A percentile compares a stretch with the other conserved stretches of the same genome.
These are phyloP conservation scores for Nyctibius grandis DNA, from an alignment of 2,797 vertebrate genomes.

Conservation along the genomic window DNA sequence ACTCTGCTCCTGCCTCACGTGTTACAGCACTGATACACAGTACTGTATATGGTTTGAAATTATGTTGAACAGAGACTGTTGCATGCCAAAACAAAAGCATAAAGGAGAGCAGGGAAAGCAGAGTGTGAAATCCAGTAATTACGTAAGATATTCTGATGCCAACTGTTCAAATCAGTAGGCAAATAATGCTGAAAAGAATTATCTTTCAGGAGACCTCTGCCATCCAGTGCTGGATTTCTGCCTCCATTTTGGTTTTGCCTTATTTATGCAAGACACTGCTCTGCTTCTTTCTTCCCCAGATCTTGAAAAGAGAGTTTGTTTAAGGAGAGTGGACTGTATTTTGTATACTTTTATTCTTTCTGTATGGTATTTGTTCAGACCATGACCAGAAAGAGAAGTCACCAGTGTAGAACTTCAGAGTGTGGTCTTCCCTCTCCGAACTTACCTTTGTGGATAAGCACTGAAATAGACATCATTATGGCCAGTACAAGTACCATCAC, in stretches of 20 bases:
- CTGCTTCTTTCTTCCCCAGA: neutral
- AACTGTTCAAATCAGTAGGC: neutral
- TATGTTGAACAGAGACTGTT: neutral
- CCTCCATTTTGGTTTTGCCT: neutral
- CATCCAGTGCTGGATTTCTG: neutral
- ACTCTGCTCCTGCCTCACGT: neutral
- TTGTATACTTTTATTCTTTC: neutral
- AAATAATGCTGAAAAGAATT: neutral
- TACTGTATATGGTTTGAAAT: neutral
- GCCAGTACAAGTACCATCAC: neutral
- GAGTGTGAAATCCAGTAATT: neutral
- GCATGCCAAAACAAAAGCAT: neutral
- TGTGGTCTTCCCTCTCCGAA: neutral
- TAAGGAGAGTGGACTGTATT: neutral
- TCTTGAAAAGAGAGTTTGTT: neutral
- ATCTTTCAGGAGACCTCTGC: neutral
- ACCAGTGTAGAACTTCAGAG: neutral
- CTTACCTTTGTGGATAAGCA: neutral
- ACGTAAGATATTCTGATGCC: neutral
- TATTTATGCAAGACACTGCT: neutral
- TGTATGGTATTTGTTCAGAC: neutral
- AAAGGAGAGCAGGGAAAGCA: neutral
- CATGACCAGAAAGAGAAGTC: neutral
- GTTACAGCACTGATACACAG: neutral
- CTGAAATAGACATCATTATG: neutral